Base-by-base conservation (phyloP, 2,888 invertebrate genomes). In the Agapostemon virescens region DNA sequence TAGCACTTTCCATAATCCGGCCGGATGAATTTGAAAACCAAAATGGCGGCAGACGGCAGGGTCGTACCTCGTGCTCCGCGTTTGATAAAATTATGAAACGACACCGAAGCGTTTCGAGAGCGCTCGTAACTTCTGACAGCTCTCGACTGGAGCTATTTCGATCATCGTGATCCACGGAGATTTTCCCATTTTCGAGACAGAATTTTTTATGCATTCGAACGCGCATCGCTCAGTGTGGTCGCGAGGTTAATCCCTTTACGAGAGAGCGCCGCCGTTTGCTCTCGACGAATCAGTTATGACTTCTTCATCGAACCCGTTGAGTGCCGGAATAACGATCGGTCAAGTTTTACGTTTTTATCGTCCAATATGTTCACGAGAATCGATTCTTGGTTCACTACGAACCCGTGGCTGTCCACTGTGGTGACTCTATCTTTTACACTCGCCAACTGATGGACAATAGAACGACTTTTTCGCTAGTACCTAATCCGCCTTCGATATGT, bases 1-100 rank as follows among this genome's bases (percentile, higher is more conserved):
- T 74, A 74, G 72, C 74, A 86, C 85, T 90, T 87, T 89, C 87
- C 90, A 90, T 91, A 91, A 91, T 91, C 90, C 90, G 85, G 77
- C 82, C 81, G 87, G 87, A 89, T 89, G 88, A 89, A 90, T 91
- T 90, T 89, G 85, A 87, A 69, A 89, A 90, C 89, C 87, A 83
- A 79, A 87, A 87, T 82, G 87, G 85, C 26, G 15, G 55, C 26
- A 6, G 26, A 0, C 17, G 55, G 26, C 15, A 26, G 55, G 23
- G 7, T 26, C 26, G 26, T 26, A 26, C 26, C 55, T 15, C 15
- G 6, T 55, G 15, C 55, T 17, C 5, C 26, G 26, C 30, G 15
- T 26, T 55, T 55, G 26, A 55, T 55, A 17, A 55, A 55, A 55
- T 26, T 55, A 15, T 55, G 26, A 15, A 23, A 55, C 26, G 55